phyloP scores from a whole-genome alignment of 2,113 vertebrate genomes.

The Chascanopsetta lugubris region DNA sequence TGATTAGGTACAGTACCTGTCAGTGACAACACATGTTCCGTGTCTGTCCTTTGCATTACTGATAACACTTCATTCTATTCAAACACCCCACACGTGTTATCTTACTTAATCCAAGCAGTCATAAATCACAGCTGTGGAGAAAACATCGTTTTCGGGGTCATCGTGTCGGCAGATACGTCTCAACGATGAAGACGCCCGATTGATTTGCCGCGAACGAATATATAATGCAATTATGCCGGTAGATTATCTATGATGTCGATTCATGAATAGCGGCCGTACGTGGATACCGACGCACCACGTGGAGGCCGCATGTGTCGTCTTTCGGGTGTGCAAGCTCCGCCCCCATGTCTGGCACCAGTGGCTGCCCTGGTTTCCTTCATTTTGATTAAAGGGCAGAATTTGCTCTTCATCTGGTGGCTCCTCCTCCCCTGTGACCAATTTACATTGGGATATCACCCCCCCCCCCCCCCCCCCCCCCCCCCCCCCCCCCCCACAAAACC shows the following conservation, averaged over 20 bases:
- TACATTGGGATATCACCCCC: too few species aligned
- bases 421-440: too few species aligned
- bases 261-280: too few species aligned
- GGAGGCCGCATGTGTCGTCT: too few species aligned
- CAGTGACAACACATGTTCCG: neutral
- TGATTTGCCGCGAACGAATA: neutral
- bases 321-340: too few species aligned
- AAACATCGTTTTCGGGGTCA: neutral
- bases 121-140: neutral
- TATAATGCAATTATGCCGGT: neutral
- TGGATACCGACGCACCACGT: too few species aligned
- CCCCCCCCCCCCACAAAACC: too few species aligned
- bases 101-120: neutral
- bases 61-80: neutral
- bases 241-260: neutral
- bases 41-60: neutral
- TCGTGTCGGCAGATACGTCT: neutral
- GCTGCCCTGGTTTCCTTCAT: neutral
- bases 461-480: too few species aligned
- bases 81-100: constrained; percentile 3
- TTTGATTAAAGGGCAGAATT: too few species aligned
- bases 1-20: neutral
- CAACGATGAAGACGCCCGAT: neutral
- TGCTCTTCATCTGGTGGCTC: too few species aligned
- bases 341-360: neutral